These are phyloP conservation scores for Araneus ventricosus DNA, from an alignment of 1,140 invertebrate genomes.

Conservation along the genomic window DNA sequence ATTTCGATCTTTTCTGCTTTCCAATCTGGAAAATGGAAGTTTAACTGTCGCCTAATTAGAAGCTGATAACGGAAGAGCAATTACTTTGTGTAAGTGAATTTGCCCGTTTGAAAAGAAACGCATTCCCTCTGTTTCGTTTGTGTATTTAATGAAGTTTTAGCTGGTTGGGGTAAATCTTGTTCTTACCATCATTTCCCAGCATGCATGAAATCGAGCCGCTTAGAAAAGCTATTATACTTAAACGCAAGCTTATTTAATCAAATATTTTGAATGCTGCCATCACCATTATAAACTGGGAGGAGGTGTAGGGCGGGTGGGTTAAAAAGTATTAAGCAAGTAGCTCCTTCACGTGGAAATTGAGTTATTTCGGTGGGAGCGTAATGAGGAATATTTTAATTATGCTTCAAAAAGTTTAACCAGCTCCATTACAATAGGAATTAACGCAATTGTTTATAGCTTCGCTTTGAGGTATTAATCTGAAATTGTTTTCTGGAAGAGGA, in stretches of 20 bases:
- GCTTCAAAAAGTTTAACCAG: neutral
- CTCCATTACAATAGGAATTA: neutral
- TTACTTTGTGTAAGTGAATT: conserved; percentile 28
- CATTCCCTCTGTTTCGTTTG: neutral
- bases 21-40: conserved; percentile 27
- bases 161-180: neutral
- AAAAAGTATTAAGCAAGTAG: neutral
- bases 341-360: neutral
- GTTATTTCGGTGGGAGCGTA: neutral
- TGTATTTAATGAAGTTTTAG: conserved; percentile 9
- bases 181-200: neutral
- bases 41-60: conserved; percentile 52
- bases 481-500: neutral
- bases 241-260: neutral
- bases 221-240: neutral
- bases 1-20: neutral
- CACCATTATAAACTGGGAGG: neutral
- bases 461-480: neutral
- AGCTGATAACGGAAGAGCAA: conserved; percentile 49
- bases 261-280: conserved; percentile 12
- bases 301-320: too few relatives aligned
- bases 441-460: neutral
- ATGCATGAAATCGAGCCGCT: neutral
- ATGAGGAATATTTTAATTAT: conserved; percentile 8
- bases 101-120: neutral